Base-by-base conservation (phyloP, 2,113 vertebrate species). In the Rhinichthys klamathensis region DNA sequence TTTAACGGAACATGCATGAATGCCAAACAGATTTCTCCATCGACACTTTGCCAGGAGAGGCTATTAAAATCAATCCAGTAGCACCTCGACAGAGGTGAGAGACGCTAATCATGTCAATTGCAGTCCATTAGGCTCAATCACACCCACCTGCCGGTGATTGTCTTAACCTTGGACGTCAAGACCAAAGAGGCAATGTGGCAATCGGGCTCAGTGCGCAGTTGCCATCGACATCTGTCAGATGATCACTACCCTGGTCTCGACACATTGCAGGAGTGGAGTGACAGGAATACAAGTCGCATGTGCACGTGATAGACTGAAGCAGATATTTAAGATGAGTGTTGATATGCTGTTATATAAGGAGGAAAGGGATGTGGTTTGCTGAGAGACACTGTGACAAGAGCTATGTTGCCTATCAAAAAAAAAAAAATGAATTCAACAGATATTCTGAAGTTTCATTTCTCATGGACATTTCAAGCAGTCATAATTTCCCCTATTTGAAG, bases 61-160 rank as follows among this genome's bases (percentile, higher is more conserved):
- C 80, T 77, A 87, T 90, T 87, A 88, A 85, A 89, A 90, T 91
- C 88, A 88, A 91, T 88, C 86, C 51, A 81, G 51, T 49, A 70
- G 73, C 74, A 81, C 82, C 87, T 89, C 82, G 11, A 61, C 76
- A 67, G 78, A 87, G 69, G 84, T 70, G 32, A 87, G 82, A 60
- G 82, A 69, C n/a, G 63, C 90, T 88, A 85, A 91, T 91, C 87
- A 86, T 87, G 88, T 89, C 81, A 78, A 90, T 70, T 89, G 73
- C 67, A 85, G 84, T 85, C 89, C 87, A 90, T 90, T 90, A 90
- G 86, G 76, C 87, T 88, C 80, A 67, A 89, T 87, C 87, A 86
- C 86, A 75, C 56, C 60, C 87, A 85, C 75, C 88, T 87, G 86
- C 61, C 83, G 49, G 74, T 78, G 69, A 84, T 38, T 23, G 86